phyloP scores from a whole-genome alignment of 2,797 vertebrate species.

The Intellagama lesueurii region DNA sequence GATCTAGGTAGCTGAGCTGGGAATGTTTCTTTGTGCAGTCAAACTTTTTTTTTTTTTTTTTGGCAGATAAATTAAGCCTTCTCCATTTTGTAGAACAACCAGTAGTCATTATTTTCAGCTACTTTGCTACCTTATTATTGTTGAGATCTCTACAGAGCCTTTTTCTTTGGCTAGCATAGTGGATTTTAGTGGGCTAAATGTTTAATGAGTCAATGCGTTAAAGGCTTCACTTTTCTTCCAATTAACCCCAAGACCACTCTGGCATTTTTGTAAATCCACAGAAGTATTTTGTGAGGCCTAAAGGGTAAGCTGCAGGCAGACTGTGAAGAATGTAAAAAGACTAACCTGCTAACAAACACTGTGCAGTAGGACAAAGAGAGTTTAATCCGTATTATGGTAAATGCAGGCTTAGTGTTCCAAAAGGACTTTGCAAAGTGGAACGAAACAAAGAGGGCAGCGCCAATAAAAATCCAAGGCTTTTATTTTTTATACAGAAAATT shows the following conservation, averaged over 20 bases:
- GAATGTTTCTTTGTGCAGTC: constrained; percentile 68
- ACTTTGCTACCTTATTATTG: constrained; percentile 79
- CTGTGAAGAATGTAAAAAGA: constrained; percentile 92
- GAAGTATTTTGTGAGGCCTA: constrained; percentile 91
- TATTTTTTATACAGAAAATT: constrained; percentile 87
- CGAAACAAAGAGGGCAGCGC: constrained; percentile 84
- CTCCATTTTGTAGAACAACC: constrained; percentile 77
- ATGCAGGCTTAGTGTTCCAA: constrained; percentile 94
- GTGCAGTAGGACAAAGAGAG: constrained; percentile 85
- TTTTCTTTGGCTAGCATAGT: constrained; percentile 79
- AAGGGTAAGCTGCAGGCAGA: constrained; percentile 90
- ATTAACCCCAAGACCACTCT: constrained; percentile 94
- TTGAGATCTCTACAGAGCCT: constrained; percentile 76
- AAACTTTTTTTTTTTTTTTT: constrained; percentile 67
- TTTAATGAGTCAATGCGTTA: constrained; percentile 93
- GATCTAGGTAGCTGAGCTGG: constrained; percentile 54
- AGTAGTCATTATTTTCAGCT: constrained; percentile 74
- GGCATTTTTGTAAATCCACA: constrained; percentile 96
- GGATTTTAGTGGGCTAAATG: constrained; percentile 87
- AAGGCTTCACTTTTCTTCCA: constrained; percentile 93
- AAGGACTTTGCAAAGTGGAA: constrained; percentile 85
- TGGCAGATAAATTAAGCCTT: constrained; percentile 75
- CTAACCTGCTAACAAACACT: constrained; percentile 97
- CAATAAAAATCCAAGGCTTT: constrained; percentile 86
- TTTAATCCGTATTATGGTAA: constrained; percentile 99